Percentiles rank a stretch among this genome's conserved stretches.
Conservation (phyloP, 1,140 invertebrate species). For the Linepithema humile region DNA sequence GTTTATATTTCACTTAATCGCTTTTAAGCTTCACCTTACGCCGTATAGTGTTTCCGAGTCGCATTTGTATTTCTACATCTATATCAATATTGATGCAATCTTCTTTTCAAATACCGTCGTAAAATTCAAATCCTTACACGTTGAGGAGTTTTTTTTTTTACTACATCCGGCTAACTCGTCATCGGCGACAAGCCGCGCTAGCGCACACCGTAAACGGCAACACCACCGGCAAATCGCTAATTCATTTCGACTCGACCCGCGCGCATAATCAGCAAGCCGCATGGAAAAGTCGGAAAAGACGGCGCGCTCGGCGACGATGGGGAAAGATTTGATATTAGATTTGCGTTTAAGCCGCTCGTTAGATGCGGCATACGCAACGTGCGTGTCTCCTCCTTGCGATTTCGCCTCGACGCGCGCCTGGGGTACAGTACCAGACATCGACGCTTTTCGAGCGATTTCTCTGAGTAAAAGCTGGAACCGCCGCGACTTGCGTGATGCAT, state of each 20-base stretch:
- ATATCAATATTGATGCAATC: background rate
- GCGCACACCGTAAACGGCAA: conserved; percentile 11
- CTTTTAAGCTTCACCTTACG: background rate
- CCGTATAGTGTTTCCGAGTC: background rate
- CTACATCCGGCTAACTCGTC: conserved; percentile 6
- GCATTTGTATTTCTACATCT: background rate
- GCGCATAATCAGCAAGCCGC: conserved; percentile 29
- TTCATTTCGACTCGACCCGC: conserved; percentile 35
- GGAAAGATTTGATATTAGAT: conserved; percentile 70
- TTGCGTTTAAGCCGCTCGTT: conserved; percentile 59
- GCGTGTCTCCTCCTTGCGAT: conserved; percentile 68
- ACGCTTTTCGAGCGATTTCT: conserved; percentile 26
- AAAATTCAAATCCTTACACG: conserved; percentile 18
- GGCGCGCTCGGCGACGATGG: background rate
- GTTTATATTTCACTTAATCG: conserved; percentile 26
- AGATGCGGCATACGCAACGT: conserved; percentile 68
- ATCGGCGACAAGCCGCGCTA: background rate
- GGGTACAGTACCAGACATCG: conserved; percentile 2
- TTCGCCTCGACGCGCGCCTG: conserved; percentile 54
- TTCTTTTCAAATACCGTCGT: background rate
- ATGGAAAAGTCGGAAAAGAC: conserved; percentile 61
- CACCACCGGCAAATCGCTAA: background rate
- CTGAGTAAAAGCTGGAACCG: conserved; percentile 1
- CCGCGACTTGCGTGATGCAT: too few species aligned
- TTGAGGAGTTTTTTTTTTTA: conserved; percentile 1